phyloP scores from a whole-genome alignment of 2,797 vertebrate species.

The Lepidocolaptes lacrymiger region DNA sequence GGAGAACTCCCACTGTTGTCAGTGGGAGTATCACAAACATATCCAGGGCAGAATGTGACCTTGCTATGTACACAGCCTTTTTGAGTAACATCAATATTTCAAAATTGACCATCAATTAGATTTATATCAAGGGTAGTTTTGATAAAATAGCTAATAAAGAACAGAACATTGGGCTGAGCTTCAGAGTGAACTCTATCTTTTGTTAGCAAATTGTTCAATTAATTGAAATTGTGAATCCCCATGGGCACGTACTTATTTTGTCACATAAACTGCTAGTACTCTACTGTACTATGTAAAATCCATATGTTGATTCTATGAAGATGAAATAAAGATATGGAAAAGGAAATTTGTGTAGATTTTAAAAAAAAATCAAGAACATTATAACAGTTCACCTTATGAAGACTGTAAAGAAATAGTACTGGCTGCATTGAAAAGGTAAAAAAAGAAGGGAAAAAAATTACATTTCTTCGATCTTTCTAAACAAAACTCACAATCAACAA shows the following conservation, averaged over 20 bases:
- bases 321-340: background rate
- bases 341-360: background rate
- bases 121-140: constrained; percentile 15
- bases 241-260: background rate
- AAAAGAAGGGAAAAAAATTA: accelerated
- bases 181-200: background rate
- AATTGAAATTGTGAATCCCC: background rate
- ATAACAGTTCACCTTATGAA: background rate
- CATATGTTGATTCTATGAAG: background rate
- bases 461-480: background rate
- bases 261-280: background rate
- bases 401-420: background rate
- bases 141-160: constrained; percentile 25
- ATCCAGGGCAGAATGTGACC: constrained; percentile 28
- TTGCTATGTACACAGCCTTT: background rate
- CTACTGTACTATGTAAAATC: background rate
- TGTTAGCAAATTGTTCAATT: background rate
- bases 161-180: background rate
- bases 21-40: constrained; percentile 31
- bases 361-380: background rate
- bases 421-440: background rate
- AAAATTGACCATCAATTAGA: constrained; percentile 24
- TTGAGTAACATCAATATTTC: constrained; percentile 4
- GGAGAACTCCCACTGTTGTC: constrained; percentile 42
- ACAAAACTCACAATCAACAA: background rate